Evolutionary conservation across 2,888 invertebrate genomes (phyloP), one percentile per base, ranked within the genome.

Genomic region (Brachyptera risi): DNA sequence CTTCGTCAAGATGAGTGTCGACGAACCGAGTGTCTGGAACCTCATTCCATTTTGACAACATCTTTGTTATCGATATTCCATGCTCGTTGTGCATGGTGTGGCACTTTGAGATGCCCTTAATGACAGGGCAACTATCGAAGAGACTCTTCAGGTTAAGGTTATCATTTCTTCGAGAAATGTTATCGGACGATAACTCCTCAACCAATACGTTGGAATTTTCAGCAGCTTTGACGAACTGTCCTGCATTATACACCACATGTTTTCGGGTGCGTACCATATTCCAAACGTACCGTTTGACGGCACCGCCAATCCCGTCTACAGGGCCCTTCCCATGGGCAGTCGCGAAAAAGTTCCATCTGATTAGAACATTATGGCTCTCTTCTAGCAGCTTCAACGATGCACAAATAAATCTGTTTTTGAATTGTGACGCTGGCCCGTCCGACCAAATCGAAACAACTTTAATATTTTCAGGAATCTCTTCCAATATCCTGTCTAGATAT

Each of bases 271-370:
- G 40, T 4, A 40, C 40, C 15, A 4, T 7, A 15, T 15, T 54
- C 54, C 54, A 54, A 5, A 27, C 31, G 38, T 19, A 37, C 9
- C 54, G 26, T 15, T 54, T 54, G n/a, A 54, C 31, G 1, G 7
- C 31, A 4, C 31, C 54, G 5, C 54, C 54, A 27, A 54, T 54
- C n/a, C 54, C 54, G 38, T 54, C 54, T 27, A 54, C 54, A 13
- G 54, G 35, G 3, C 54, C 27, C 23, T 54, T 54, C 9, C 54
- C 31, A 27, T 54, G 54, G 26, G 23, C 21, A 9, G 54, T 13
- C 2, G 54, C 54, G 13, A 54, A 54, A 37, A 27, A 54, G 19
- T 26, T 27, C 54, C 54, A 54, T 2, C 3, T 24, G 15, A 19
- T 27, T 15, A 5, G 35, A 13, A 54, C 2, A 2, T 56, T 26